These are phyloP conservation scores for Onthophagus sagittarius DNA, from an alignment of 2,888 invertebrate species.

Conservation along the genomic window DNA sequence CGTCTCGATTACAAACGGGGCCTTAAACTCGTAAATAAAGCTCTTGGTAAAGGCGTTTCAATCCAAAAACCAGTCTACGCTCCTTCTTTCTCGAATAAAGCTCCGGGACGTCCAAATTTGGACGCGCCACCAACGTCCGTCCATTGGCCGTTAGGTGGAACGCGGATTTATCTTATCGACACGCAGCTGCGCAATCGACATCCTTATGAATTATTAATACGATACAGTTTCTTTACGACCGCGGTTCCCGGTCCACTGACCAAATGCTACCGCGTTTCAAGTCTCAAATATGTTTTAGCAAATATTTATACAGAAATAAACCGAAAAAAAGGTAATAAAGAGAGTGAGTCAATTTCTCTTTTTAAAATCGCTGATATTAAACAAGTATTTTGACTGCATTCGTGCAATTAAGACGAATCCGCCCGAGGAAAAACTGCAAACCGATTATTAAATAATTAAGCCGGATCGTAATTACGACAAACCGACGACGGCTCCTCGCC, in stretches of 20 bases:
- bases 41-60: not conserved
- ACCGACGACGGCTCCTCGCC: not conserved
- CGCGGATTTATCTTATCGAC: not conserved
- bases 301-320: not conserved
- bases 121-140: not conserved
- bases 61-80: not conserved
- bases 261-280: not conserved
- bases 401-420: not conserved
- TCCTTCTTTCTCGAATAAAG: not conserved
- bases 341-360: not conserved
- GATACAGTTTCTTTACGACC: not conserved
- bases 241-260: not conserved
- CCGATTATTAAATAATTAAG: not conserved
- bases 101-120: not conserved
- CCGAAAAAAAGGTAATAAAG: not conserved
- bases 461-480: not conserved
- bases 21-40: not conserved
- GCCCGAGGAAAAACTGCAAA: not conserved
- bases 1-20: not conserved
- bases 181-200: not conserved
- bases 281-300: not conserved
- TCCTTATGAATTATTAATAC: not conserved
- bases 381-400: not conserved
- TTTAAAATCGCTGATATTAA: not conserved
- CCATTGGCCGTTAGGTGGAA: not conserved